Evolutionary conservation across 2,888 invertebrate genomes (phyloP).

Genomic region (Brachyptera putata): DNA sequence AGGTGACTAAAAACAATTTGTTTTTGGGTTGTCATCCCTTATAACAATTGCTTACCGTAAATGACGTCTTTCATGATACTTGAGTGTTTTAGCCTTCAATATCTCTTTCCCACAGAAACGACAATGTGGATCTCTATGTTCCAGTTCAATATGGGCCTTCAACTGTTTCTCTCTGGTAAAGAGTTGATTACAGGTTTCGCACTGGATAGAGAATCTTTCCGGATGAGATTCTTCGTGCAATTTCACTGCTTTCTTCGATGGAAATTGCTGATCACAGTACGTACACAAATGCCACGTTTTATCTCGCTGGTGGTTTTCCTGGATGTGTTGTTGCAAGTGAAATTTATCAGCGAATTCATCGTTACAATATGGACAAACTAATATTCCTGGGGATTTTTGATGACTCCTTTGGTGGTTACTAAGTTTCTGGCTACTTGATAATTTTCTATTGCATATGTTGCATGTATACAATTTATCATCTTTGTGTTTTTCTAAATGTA

Average conservation of each 20-base stretch:
- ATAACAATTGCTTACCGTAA: no score
- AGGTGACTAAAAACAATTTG: no score
- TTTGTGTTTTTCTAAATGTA: neutral
- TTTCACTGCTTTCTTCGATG: conserved; percentile 22
- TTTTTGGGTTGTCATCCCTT: no score
- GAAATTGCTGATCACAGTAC: conserved; percentile 19
- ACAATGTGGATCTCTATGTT: conserved; percentile 33
- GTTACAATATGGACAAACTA: neutral
- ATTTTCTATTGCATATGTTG: neutral
- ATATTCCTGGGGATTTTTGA: neutral
- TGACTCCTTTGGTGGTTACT: neutral
- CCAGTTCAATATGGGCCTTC: conserved; percentile 27
- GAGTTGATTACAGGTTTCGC: conserved; percentile 25
- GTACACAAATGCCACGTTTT: neutral
- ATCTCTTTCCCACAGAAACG: conserved; percentile 33
- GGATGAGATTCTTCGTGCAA: conserved; percentile 30
- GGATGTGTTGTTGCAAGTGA: neutral
- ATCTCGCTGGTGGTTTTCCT: neutral
- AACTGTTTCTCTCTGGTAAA: conserved; percentile 31
- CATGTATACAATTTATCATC: neutral
- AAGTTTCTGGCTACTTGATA: neutral
- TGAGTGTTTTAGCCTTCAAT: conserved; percentile 30
- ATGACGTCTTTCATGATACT: conserved; percentile 33
- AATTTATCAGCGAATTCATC: neutral
- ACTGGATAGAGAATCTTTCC: conserved; percentile 9